Evolutionary conservation across 2,113 vertebrate species (phyloP), one percentile per base, ranked within the genome.

Genomic region (Tetrax tetrax): DNA sequence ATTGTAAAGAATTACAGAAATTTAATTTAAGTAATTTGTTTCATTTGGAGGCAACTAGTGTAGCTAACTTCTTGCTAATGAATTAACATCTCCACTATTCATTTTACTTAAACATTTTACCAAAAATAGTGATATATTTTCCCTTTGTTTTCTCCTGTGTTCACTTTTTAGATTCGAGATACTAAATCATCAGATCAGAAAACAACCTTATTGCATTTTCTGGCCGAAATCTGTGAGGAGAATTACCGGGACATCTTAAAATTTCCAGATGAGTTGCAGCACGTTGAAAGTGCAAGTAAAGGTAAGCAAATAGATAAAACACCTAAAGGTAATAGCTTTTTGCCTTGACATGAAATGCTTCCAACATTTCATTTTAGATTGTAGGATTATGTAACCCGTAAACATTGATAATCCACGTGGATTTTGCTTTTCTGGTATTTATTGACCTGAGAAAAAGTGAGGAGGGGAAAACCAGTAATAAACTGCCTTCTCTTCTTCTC

Each of bases 241-340:
- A 97, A 95, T 83, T 93, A 99, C 93, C 82, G 96, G 4, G 98
- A 98, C 57, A 99, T 99, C 78, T 87, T 99, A 86, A 99, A 98
- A 95, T 99, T 99, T 93, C 98, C 99, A 16, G 99, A 99, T 15
- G 99, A 99, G 79, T 96, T 99, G 79, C 98, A 98, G 51, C 99
- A 99, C 6, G 98, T 99, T 89, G 99, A 99, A 47, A 99, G 94
- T 75, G 99, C 99, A 82, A 99, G 99, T 95, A 99, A 98, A 99
- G 99, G 99, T 99, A 98, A 95, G 96, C 53, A 38, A 89, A 25
- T 3, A 64, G 61, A 33, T 35, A 31, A 35, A 77, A 37, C 19
- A 29, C 8, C 13, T 23, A 2, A 28, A 72, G 59, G 7, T 17
- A 65, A 20, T 85, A 83, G 33, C 18, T 84, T 71, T 89, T 60